Conservation (phyloP, 2,888 invertebrate species). For the Hydropsyche betteni region DNA sequence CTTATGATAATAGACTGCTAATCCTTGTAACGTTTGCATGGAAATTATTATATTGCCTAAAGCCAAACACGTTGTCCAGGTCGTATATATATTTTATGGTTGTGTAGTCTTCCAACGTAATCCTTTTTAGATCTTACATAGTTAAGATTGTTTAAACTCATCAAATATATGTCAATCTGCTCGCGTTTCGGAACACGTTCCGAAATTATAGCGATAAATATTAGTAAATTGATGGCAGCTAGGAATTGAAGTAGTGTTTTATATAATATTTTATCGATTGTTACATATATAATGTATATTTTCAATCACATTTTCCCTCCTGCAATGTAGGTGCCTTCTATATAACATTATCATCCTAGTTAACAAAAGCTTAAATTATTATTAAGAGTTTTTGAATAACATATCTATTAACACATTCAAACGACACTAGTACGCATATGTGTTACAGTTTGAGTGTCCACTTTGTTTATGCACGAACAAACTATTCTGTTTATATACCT, state of each 20-base stretch:
- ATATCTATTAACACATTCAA: too few relatives aligned
- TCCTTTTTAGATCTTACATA: conserved; percentile 5
- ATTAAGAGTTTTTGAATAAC: neutral
- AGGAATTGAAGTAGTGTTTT: conserved; percentile 28
- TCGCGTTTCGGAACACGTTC: neutral
- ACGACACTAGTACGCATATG: too few relatives aligned
- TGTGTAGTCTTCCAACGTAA: conserved; percentile 24
- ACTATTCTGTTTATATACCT: too few relatives aligned
- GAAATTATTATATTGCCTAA: too few relatives aligned
- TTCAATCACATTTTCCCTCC: conserved; percentile 36
- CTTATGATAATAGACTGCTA: conserved; percentile 18
- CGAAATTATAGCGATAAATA: neutral
- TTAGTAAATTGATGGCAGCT: conserved; percentile 19
- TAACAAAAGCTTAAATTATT: conserved; percentile 19
- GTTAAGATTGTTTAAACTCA: neutral
- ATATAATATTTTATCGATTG: conserved; percentile 27
- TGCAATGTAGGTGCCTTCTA: conserved; percentile 36
- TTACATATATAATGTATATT: conserved; percentile 9
- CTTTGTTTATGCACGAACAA: too few relatives aligned
- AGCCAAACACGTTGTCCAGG: conserved; percentile 5
- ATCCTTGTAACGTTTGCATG: neutral
- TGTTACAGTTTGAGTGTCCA: too few relatives aligned
- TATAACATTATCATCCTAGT: conserved; percentile 24
- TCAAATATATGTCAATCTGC: conserved; percentile 4
- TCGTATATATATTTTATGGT: conserved; percentile 11